Evolutionary conservation across 2,797 vertebrate species (phyloP).

Genomic region (Eupleurogrammus muticus): DNA sequence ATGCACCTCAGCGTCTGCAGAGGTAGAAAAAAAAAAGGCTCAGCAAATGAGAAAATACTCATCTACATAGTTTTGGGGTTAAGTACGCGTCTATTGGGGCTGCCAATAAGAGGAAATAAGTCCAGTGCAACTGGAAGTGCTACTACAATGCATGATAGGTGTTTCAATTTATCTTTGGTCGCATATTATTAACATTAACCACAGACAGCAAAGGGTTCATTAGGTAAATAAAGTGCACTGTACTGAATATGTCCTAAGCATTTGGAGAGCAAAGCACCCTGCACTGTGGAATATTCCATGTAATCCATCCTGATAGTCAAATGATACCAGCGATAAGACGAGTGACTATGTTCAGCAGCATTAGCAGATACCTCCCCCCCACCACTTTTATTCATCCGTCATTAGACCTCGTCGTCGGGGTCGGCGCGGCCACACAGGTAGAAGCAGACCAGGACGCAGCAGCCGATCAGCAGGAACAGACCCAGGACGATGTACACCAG

Average conservation of each 20-base stretch:
- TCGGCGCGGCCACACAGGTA: conserved; percentile 36
- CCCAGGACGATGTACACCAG: conserved; percentile 58
- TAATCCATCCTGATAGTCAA: no score
- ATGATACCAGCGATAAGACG: no score
- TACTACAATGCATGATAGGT: neutral
- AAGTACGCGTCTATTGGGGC: neutral
- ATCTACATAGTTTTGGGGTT: neutral
- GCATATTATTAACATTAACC: neutral
- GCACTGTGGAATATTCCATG: no score
- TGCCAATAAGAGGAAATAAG: accelerated
- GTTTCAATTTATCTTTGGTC: neutral
- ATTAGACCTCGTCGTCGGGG: conserved; percentile 40
- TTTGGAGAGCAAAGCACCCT: no score
- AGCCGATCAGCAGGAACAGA: neutral
- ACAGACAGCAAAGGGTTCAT: neutral
- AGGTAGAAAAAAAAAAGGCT: conserved; percentile 14
- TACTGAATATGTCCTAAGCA: no score
- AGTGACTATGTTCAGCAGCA: neutral
- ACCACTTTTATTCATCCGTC: neutral
- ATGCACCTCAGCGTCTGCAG: neutral
- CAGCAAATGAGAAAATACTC: neutral
- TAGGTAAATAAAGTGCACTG: neutral
- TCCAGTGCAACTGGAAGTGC: neutral
- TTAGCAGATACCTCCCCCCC: neutral
- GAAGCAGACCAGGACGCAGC: conserved; percentile 28